Conservation (phyloP, 2,888 invertebrate genomes). For the Aphelenchoides bicaudatus region DNA sequence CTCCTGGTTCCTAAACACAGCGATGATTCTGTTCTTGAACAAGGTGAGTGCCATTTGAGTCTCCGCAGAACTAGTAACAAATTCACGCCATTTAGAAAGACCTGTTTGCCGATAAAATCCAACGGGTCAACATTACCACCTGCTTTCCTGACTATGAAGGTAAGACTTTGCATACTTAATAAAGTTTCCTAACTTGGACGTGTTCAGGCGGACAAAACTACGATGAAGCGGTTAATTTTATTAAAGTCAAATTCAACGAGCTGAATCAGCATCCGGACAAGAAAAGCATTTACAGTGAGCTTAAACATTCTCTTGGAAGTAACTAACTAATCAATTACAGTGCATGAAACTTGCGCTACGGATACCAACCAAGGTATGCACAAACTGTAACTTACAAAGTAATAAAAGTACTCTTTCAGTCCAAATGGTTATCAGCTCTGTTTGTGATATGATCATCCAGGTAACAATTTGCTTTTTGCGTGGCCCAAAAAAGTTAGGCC, state of each 20-base stretch:
- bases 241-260: slow-evolving; percentile 99
- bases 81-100: too few relatives aligned
- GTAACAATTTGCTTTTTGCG: too few relatives aligned
- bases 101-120: slow-evolving; percentile 59
- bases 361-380: slow-evolving; percentile 73
- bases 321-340: slow-evolving; percentile 65
- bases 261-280: slow-evolving; percentile 99
- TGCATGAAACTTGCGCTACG: slow-evolving; percentile 99
- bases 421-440: slow-evolving; percentile 57
- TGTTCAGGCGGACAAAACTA: slow-evolving; percentile 82
- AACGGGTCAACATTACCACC: slow-evolving; percentile 58
- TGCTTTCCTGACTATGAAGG: slow-evolving; percentile 60
- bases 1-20: slow-evolving; percentile 58
- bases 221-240: slow-evolving; percentile 97
- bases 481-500: too few relatives aligned
- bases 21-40: slow-evolving; percentile 59
- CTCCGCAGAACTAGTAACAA: too few relatives aligned
- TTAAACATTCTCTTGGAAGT: too few relatives aligned
- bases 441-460: slow-evolving; percentile 59
- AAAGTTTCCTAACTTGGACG: background rate
- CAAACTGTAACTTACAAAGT: too few relatives aligned
- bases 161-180: slow-evolving; percentile 3
- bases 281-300: slow-evolving; percentile 88
- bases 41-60: too few relatives aligned
- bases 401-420: too few relatives aligned